Percentiles rank a stretch among this genome's conserved stretches.
Conservation (phyloP, 2,888 invertebrate species). For the Pimpla rufipes region DNA sequence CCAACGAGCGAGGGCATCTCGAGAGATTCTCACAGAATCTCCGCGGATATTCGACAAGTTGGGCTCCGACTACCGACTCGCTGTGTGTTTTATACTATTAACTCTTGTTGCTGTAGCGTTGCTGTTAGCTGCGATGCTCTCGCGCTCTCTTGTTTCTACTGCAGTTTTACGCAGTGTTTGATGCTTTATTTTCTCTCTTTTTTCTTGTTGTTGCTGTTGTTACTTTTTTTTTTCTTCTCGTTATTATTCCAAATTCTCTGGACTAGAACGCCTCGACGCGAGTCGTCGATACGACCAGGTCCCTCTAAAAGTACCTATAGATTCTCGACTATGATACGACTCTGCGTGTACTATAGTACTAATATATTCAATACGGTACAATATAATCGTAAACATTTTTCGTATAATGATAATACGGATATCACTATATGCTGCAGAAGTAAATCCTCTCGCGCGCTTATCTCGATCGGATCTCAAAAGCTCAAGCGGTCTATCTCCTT, state of each 20-base stretch:
- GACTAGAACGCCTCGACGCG: constrained; percentile 70
- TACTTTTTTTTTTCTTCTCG: constrained; percentile 49
- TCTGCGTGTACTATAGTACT: constrained; percentile 63
- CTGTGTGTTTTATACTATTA: constrained; percentile 46
- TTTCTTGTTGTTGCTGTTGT: constrained; percentile 32
- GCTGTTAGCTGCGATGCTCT: constrained; percentile 48
- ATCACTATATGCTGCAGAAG: constrained; percentile 69
- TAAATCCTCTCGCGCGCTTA: constrained; percentile 69
- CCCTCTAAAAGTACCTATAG: constrained; percentile 60
- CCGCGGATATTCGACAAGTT: not conserved
- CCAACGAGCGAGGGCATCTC: not conserved
- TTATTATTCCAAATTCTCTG: constrained; percentile 70
- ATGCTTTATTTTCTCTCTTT: constrained; percentile 43
- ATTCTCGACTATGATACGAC: constrained; percentile 61
- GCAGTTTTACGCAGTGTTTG: constrained; percentile 46
- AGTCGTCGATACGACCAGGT: constrained; percentile 70
- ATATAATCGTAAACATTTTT: constrained; percentile 68
- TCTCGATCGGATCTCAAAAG: constrained; percentile 69
- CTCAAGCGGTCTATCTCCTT: constrained; percentile 60
- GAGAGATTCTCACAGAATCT: not conserved
- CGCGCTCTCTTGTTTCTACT: constrained; percentile 45
- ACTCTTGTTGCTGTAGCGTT: constrained; percentile 67
- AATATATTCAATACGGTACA: constrained; percentile 67
- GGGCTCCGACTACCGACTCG: constrained; percentile 15
- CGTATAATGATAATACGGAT: constrained; percentile 67